Percentiles rank a stretch among this genome's conserved stretches.
Evolutionary conservation across 2,888 invertebrate species (phyloP).

Genomic region (Mythimna lalbum): DNA sequence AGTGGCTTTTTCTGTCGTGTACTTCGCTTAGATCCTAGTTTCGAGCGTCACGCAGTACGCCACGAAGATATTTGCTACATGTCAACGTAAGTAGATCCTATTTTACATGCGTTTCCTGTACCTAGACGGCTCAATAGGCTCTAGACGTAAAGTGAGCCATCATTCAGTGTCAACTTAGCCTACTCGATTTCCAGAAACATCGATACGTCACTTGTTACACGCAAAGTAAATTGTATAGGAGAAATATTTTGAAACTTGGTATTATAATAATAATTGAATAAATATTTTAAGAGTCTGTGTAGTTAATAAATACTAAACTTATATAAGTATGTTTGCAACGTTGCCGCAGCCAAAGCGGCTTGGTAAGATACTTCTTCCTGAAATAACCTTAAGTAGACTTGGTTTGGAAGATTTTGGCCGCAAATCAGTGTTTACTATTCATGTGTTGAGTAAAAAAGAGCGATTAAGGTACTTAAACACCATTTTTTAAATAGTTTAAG

Average conservation of each 20-base stretch:
- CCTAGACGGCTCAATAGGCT: neutral
- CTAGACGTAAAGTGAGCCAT: neutral
- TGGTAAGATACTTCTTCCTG: neutral
- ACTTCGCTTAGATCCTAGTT: too few species aligned
- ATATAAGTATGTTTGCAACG: neutral
- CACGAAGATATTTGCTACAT: neutral
- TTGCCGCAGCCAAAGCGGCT: neutral
- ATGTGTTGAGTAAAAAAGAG: slow-evolving; percentile 3
- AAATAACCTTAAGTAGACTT: neutral
- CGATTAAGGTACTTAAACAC: slow-evolving; percentile 27
- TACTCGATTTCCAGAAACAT: slow-evolving; percentile 8
- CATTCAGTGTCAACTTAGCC: slow-evolving; percentile 1
- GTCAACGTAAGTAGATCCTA: neutral
- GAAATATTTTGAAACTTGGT: neutral
- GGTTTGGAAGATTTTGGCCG: slow-evolving; percentile 14
- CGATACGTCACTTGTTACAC: slow-evolving; percentile 8
- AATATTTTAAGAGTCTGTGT: neutral
- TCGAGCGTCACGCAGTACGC: neutral
- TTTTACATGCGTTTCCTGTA: neutral
- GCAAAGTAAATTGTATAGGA: neutral
- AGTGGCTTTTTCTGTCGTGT: too few species aligned
- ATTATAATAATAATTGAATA: neutral
- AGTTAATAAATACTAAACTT: too few species aligned
- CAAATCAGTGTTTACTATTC: neutral
- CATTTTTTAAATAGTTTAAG: neutral